Conservation (phyloP, 2,797 vertebrate genomes). For the Rhynchotus rufescens region DNA sequence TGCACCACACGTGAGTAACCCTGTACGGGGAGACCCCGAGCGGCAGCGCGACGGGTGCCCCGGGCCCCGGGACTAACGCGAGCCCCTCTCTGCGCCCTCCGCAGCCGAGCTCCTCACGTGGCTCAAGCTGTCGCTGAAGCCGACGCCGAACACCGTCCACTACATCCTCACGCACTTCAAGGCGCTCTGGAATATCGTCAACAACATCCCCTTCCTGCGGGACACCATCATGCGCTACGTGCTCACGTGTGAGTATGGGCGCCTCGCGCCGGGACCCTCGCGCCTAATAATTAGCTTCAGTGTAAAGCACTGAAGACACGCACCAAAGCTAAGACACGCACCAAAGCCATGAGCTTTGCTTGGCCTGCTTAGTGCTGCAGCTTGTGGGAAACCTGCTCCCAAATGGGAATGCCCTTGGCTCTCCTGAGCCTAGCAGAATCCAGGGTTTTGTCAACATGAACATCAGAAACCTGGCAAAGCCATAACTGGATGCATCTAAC, state of each 20-base stretch:
- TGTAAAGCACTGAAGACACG: not conserved
- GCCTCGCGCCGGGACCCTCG: not conserved
- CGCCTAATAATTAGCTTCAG: no score
- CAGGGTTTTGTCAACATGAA: not conserved
- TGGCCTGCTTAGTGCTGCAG: no score
- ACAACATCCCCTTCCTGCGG: constrained; percentile 89
- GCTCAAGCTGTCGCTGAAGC: constrained; percentile 88
- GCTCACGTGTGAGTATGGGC: constrained; percentile 89
- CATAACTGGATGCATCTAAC: not conserved
- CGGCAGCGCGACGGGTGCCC: no score
- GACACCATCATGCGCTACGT: constrained; percentile 93
- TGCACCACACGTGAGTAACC: constrained; percentile 90
- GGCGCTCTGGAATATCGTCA: constrained; percentile 93
- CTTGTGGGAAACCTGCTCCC: not conserved
- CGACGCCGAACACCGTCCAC: constrained; percentile 90
- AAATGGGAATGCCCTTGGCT: not conserved
- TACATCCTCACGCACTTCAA: constrained; percentile 95
- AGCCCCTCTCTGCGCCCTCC: not conserved
- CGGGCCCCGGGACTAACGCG: not conserved
- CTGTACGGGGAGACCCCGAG: no score
- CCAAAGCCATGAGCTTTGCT: no score
- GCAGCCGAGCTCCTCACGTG: constrained; percentile 92
- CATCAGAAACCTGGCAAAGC: no score
- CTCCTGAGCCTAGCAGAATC: not conserved
- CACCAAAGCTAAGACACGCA: not conserved